Conservation (phyloP, 1,140 invertebrate genomes). For the Eulimnadia texana region DNA sequence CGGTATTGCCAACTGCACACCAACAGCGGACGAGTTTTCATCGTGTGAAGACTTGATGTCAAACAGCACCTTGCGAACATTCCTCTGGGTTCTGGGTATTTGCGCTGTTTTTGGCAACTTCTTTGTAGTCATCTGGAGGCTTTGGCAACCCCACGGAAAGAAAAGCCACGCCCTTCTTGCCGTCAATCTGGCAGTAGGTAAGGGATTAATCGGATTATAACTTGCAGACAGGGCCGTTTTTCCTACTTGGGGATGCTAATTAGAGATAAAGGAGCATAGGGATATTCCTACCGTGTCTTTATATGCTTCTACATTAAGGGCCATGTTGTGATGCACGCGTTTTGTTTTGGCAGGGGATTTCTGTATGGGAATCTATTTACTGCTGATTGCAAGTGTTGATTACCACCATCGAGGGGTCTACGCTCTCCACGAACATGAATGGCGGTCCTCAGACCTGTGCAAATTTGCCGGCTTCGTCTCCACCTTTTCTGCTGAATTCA, state of each 20-base stretch:
- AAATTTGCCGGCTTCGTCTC: conserved; percentile 44
- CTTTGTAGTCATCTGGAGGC: conserved; percentile 43
- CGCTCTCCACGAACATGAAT: conserved; percentile 33
- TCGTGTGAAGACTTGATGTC: conserved; percentile 43
- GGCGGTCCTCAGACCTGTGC: conserved; percentile 37
- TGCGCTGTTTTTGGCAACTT: conserved; percentile 45
- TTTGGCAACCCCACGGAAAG: conserved; percentile 12
- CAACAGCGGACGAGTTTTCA: conserved; percentile 38
- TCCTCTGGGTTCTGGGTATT: conserved; percentile 49
- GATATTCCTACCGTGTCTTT: too few species aligned
- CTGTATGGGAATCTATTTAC: conserved; percentile 38
- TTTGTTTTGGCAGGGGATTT: conserved; percentile 38
- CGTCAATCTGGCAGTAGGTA: neutral
- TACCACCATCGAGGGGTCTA: conserved; percentile 37
- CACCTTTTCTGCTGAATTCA: conserved; percentile 48
- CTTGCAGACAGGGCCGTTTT: too few species aligned
- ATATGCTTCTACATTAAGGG: neutral
- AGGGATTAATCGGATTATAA: neutral
- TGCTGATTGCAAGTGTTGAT: conserved; percentile 39
- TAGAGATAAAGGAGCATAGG: too few species aligned
- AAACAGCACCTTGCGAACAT: conserved; percentile 35
- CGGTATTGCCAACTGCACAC: conserved; percentile 28
- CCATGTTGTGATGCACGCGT: too few species aligned
- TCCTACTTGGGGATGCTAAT: too few species aligned
- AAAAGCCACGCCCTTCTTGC: neutral